Evolutionary conservation across 2,888 invertebrate species (phyloP), one percentile per base, ranked within the genome.

Genomic region (Zhuqinia jingwanae): DNA sequence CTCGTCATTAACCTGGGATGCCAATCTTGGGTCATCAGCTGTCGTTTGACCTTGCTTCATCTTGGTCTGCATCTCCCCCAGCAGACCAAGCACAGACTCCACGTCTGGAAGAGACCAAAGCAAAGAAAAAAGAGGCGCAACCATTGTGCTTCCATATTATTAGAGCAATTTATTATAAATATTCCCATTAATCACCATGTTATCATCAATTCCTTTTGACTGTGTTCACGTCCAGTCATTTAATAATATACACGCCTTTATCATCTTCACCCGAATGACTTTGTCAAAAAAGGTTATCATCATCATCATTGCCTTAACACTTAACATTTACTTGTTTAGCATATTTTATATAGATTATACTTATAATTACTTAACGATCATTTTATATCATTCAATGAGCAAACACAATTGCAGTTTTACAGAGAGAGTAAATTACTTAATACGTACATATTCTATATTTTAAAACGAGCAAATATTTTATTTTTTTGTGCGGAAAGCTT

Each of bases 11-110:
- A 96, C 94, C 91, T 94, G 94, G 85, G 94, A 94, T 93, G 96
- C 96, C 87, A 97, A 92, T 92, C 97, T 96, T 0, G 95, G 95
- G 93, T 97, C 97, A 93, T 97, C 96, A 17, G 89, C 68, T 20
- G 87, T 78, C 53, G 85, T 58, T 36, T 87, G 88, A 30, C 87
- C 89, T 45, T 87, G 88, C 50, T 80, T 88, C 83, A 91, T 89
- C 58, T 88, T 88, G 2, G 87, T 83, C 78, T 91, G 89, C 60
- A 91, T 89, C 79, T 90, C 87, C 78, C 90, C 89, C 77, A 91
- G 75, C 22, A 90, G 78, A 68, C 89, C 87, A 27, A 91, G 83
- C 20, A 89, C 90, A 81, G 88, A 89, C 65, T 90, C 90, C 20
- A 91, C 91, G 70, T 91, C 91, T 91, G 88, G 6, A 88, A 89